These are phyloP conservation scores for Takifugu bimaculatus DNA, from an alignment of 2,113 vertebrate species.

Conservation along the genomic window DNA sequence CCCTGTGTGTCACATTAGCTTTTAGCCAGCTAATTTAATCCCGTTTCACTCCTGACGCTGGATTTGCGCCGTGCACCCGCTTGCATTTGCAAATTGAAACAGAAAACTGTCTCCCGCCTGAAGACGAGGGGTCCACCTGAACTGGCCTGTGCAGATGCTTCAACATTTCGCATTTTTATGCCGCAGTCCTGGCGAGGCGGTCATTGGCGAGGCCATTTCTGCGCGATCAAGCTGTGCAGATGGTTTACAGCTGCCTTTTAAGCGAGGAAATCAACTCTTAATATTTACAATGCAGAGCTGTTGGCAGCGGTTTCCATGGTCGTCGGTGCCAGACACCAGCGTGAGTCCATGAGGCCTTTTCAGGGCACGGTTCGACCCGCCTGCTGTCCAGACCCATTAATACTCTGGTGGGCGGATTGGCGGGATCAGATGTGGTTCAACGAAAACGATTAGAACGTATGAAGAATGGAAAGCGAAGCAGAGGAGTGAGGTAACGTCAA, in stretches of 20 bases:
- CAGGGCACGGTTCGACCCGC: constrained; percentile 37
- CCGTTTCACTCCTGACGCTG: constrained; percentile 50
- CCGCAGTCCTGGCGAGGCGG: constrained; percentile 76
- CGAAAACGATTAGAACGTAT: neutral
- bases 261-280: constrained; percentile 77
- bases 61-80: neutral
- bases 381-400: constrained; percentile 21
- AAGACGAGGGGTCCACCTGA: constrained; percentile 73
- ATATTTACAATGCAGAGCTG: constrained; percentile 78
- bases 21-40: constrained; percentile 76
- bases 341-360: constrained; percentile 20
- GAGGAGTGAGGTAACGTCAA: neutral
- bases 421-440: constrained; percentile 5
- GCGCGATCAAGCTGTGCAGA: constrained; percentile 78
- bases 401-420: neutral
- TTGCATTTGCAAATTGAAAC: constrained; percentile 33
- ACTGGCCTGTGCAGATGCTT: constrained; percentile 64
- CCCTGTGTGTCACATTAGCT: constrained; percentile 52
- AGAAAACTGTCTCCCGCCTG: constrained; percentile 64
- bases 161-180: constrained; percentile 63
- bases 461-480: neutral
- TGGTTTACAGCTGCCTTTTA: constrained; percentile 81
- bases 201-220: constrained; percentile 68
- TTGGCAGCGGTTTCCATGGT: constrained; percentile 44
- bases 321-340: constrained; percentile 22